phyloP scores from a whole-genome alignment of 2,888 invertebrate species.

The Nephrotoma appendiculata region DNA sequence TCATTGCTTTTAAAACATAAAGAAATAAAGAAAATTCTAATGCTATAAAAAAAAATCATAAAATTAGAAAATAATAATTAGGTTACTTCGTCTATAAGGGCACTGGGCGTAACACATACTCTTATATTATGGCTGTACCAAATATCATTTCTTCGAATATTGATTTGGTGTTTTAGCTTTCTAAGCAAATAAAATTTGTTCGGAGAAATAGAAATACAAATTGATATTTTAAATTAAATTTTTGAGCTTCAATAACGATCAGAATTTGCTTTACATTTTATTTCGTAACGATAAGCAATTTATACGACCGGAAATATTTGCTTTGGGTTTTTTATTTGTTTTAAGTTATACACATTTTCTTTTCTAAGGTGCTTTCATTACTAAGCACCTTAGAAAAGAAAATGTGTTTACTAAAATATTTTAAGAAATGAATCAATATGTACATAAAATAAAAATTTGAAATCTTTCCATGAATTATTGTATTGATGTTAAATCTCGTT shows the following conservation, averaged over 20 bases:
- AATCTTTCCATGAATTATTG: too few species aligned
- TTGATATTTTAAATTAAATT: neutral
- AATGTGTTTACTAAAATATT: too few species aligned
- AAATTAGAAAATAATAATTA: neutral
- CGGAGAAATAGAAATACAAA: neutral
- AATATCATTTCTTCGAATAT: neutral
- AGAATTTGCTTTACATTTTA: neutral
- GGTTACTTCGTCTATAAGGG: neutral
- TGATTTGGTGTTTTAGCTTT: neutral
- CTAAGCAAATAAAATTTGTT: neutral
- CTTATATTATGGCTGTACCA: neutral
- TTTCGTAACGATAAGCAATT: neutral
- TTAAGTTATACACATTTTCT: too few species aligned
- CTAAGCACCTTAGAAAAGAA: too few species aligned
- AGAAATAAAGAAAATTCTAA: too few species aligned
- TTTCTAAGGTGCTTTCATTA: too few species aligned
- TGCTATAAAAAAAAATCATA: too few species aligned
- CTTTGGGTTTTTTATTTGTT: neutral
- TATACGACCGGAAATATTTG: neutral
- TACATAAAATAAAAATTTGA: too few species aligned
- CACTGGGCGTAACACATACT: neutral
- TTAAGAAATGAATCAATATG: too few species aligned
- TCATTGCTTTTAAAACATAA: too few species aligned
- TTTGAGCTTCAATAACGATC: neutral
- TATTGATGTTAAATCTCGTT: too few species aligned